These are phyloP conservation scores for Tetrao urogallus DNA, from an alignment of 2,113 vertebrate species.

Conservation along the genomic window DNA sequence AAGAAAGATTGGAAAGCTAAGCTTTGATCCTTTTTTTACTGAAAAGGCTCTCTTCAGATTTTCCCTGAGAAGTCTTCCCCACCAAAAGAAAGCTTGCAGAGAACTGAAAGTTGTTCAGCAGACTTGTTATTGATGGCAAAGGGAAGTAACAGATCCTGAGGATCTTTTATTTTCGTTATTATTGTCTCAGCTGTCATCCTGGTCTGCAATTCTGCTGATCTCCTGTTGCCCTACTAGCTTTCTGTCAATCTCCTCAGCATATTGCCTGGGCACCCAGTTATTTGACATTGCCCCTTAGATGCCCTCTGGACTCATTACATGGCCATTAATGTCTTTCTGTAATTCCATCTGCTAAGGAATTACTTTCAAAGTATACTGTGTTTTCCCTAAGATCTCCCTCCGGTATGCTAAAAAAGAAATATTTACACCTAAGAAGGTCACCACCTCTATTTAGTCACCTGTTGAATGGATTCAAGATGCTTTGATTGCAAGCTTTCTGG, in stretches of 20 bases:
- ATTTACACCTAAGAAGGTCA: conserved; percentile 60
- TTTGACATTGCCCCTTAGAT: conserved; percentile 52
- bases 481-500: conserved; percentile 39
- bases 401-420: conserved; percentile 56
- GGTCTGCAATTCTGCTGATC: neutral
- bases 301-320: conserved; percentile 39
- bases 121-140: neutral
- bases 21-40: neutral
- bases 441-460: conserved; percentile 64
- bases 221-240: neutral
- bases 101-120: neutral
- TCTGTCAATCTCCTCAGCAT: conserved; percentile 20
- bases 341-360: conserved; percentile 46
- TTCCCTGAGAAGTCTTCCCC: neutral
- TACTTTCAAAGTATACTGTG: conserved; percentile 31
- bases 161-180: neutral
- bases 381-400: conserved; percentile 59
- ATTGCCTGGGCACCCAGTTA: conserved; percentile 13
- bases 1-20: neutral
- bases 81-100: neutral
- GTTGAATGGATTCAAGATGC: conserved; percentile 59
- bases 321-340: conserved; percentile 37
- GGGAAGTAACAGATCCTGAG: neutral
- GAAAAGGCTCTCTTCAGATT: neutral
- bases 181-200: neutral